Percentiles rank a stretch among this genome's conserved stretches.
These are phyloP conservation scores for Drosophila pseudotakahashii DNA, from an alignment of 2,888 invertebrate genomes.

Conservation along the genomic window DNA sequence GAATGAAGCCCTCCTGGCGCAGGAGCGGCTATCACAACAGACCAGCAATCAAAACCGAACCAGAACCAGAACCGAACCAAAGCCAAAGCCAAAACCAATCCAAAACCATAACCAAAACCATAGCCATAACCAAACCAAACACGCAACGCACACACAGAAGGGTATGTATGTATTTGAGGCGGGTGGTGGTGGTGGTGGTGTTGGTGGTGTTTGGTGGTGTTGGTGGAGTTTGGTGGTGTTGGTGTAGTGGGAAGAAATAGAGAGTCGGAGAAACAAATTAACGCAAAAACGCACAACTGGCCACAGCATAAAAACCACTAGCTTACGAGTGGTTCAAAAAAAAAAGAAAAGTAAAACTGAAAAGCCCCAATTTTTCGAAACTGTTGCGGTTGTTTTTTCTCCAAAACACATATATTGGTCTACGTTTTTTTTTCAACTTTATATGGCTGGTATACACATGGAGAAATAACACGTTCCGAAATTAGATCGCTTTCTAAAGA, in stretches of 20 bases:
- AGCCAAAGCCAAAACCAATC: conserved; percentile 51
- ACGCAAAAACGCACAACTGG: conserved; percentile 59
- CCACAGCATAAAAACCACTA: conserved; percentile 53
- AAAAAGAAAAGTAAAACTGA: conserved; percentile 1
- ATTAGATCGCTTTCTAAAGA: background rate
- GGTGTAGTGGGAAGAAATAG: conserved; percentile 53
- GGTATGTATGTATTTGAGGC: conserved; percentile 50
- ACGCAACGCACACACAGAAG: conserved; percentile 70
- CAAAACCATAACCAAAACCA: conserved; percentile 65
- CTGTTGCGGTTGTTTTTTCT: conserved; percentile 19
- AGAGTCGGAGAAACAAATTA: conserved; percentile 67
- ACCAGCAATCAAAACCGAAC: conserved; percentile 42
- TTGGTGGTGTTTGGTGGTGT: conserved; percentile 11
- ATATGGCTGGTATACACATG: conserved; percentile 2
- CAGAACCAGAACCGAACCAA: conserved; percentile 42
- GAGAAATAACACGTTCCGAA: conserved; percentile 9
- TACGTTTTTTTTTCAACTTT: conserved; percentile 2
- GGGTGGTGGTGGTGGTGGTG: conserved; percentile 27
- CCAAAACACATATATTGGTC: conserved; percentile 8
- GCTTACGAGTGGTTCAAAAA: conserved; percentile 10
- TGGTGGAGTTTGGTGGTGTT: conserved; percentile 22
- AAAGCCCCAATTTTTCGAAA: conserved; percentile 17
- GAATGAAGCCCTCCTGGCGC: conserved; percentile 83
- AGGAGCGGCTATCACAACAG: conserved; percentile 78
- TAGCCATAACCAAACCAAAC: conserved; percentile 52